These are phyloP conservation scores for Chionodraco myersi DNA, from an alignment of 2,113 vertebrate genomes.

Conservation along the genomic window DNA sequence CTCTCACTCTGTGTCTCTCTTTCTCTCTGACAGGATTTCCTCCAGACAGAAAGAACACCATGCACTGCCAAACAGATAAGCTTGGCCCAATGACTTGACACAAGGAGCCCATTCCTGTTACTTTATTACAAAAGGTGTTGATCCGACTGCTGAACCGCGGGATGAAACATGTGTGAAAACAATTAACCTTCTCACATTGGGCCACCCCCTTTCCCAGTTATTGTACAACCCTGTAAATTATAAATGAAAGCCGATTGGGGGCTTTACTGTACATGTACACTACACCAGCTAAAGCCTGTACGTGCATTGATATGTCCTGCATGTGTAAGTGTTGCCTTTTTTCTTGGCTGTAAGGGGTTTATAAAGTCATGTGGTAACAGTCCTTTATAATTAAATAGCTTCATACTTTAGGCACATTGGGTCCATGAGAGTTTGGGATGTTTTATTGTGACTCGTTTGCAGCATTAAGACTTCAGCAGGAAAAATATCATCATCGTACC, in stretches of 20 bases:
- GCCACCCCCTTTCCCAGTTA: background rate
- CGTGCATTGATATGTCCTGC: background rate
- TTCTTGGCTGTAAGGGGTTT: background rate
- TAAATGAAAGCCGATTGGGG: slow-evolving; percentile 3
- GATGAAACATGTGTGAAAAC: slow-evolving; percentile 50
- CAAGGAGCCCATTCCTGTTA: slow-evolving; percentile 74
- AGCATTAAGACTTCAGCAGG: background rate
- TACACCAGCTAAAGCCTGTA: background rate
- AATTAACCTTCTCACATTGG: slow-evolving; percentile 25
- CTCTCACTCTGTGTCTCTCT: slow-evolving; percentile 14
- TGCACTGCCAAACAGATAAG: slow-evolving; percentile 75
- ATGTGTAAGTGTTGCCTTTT: background rate
- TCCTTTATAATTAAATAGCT: background rate
- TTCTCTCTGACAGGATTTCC: slow-evolving; percentile 80
- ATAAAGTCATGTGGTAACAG: background rate
- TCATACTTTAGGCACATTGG: background rate
- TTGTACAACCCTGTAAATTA: background rate
- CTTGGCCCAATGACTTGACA: slow-evolving; percentile 48
- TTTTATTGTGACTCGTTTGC: background rate
- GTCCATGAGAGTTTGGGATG: background rate
- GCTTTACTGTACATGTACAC: background rate
- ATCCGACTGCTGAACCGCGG: slow-evolving; percentile 36
- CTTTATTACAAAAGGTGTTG: slow-evolving; percentile 74
- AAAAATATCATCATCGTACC: slow-evolving; percentile 78
- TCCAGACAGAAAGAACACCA: slow-evolving; percentile 80